Base-by-base conservation (phyloP, 2,113 vertebrate species). In the Chaenogobius annularis region DNA sequence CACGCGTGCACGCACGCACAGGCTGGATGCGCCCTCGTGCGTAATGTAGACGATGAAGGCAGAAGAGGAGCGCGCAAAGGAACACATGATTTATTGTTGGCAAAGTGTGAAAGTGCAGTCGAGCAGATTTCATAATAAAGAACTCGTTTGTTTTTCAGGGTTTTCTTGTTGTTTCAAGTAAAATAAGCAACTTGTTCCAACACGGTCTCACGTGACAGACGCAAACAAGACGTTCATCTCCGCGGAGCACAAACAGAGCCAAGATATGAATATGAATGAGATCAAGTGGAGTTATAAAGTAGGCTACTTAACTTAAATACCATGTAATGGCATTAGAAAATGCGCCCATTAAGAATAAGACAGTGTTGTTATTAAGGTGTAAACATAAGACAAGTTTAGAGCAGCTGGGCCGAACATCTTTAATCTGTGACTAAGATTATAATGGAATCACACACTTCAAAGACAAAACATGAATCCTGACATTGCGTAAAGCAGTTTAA, bases 41-140 rank as follows among this genome's bases (percentile, higher is more conserved):
- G 65, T 67, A 66, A 55, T 56, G 71, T 35, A 23, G 58, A 15
- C 62, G 68, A 70, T 85, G 77, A 63, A 82, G 73, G 69, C 72
- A 73, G 69, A 74, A 63, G 66, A 82, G 68, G 26, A 68, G 74
- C 73, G 66, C 83, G 86, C 87, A 88, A 88, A 87, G 79, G 83
- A 84, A 87, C 79, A 88, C 78, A 79, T 89, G 89, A 89, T 88
- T 88, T 88, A 90, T 89, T 82, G 80, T 90, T 85, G 80, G 76
- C 73, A 82, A 89, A 89, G 85, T 90, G 83, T 84, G 54, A 88
- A 90, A 90, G 81, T 91, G 85, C 89, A 85, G 72, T 79, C 69
- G 69, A 80, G 90, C 88, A 87, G 55, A 83, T 88, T 90, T 82
- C 72, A 59, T 69, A 46, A 40, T 40, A 70, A 79, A 83, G 71